Evolutionary conservation across 2,888 invertebrate genomes (phyloP), one percentile per base, ranked within the genome.

Genomic region (Chalcosyrphus nemorum): DNA sequence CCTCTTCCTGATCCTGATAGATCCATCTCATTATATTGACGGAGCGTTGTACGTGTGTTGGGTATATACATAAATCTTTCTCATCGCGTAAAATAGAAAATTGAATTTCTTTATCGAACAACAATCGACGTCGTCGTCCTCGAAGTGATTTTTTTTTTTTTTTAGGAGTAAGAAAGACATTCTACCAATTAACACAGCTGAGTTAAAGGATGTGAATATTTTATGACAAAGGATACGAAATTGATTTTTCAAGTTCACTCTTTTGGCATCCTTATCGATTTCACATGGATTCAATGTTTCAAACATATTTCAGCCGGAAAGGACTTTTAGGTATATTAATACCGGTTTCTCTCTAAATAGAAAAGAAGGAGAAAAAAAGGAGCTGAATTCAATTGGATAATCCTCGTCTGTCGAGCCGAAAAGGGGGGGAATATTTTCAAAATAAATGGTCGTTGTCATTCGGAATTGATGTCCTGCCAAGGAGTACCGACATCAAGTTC

Each of bases 371-470:
- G 59, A 56, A 17, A n/a, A 21, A 47, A 61, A 24, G 24, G 3
- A 24, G 54, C 24, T 38, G 27, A 71, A 78, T 47, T 80, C 75
- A 57, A 76, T 75, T 57, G 32, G 47, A 70, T 81, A 81, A 47
- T 70, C 77, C 61, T 35, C n/a, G n/a, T n/a, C 21, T 24, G 24
- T 32, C 50, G 61, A 45, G 9, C 21, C 35, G n/a, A 24, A 50
- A 50, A 24, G 24, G n/a, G n/a, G n/a, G n/a, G n/a, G 63, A 35
- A 35, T 57, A 17, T 47, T 45, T 43, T 17, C n/a, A 7, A 50
- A 72, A 65, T 63, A 82, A 77, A 77, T 77, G 77, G 56, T 71
- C 65, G 59, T 56, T 72, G 77, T 77, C 77, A 82, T 56, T 72
- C 19, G 54, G 66, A 72, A 77, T 76, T 72, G 71, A 82, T 77